Evolutionary conservation across 2,113 vertebrate genomes (phyloP), one percentile per base, ranked within the genome.

Genomic region (Drymodes brunneopygia): DNA sequence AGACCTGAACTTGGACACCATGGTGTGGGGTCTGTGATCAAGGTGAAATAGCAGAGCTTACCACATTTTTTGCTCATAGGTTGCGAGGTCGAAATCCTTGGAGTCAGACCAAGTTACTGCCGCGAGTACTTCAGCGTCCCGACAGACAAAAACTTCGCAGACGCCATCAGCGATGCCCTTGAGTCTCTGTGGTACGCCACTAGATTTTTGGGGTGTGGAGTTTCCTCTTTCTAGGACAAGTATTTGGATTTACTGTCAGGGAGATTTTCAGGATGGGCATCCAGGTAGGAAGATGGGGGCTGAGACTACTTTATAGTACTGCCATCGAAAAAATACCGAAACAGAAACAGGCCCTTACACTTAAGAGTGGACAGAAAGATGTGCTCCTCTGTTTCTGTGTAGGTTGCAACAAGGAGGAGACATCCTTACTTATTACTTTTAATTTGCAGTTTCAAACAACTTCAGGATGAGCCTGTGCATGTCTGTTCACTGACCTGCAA

Each of bases 21-120:
- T 0, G 1, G 23, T 67, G 50, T 86, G 81, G 36, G 47, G 50
- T 75, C 66, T 66, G 62, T 48, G 80, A 65, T 47, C 13, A 54
- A 60, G 56, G 40, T 6, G 45, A 57, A 91, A 71, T 15, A 48
- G 51, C 47, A 72, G 51, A 81, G 7, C 47, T 90, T 28, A 60
- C 73, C 13, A 7, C 62, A 6, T 78, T 72, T 93, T 95, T 94
- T n/a, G 11, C 93, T 94, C 3, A 2, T 77, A 99, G 99, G 99
- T 81, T 99, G 99, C 4, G 99, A 99, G 92, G 99, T 99, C 5
- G 97, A 99, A 97, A 99, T 99, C 97, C 98, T 99, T 78, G 98
- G 98, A 45, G 97, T 99, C 58, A 98, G 94, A 85, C 98, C 99
- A 33, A 97, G 98, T 33, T 98, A 98, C 80, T 99, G 99, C 96